phyloP scores from a whole-genome alignment of 2,797 vertebrate genomes.

The Bradypodion pumilum region DNA sequence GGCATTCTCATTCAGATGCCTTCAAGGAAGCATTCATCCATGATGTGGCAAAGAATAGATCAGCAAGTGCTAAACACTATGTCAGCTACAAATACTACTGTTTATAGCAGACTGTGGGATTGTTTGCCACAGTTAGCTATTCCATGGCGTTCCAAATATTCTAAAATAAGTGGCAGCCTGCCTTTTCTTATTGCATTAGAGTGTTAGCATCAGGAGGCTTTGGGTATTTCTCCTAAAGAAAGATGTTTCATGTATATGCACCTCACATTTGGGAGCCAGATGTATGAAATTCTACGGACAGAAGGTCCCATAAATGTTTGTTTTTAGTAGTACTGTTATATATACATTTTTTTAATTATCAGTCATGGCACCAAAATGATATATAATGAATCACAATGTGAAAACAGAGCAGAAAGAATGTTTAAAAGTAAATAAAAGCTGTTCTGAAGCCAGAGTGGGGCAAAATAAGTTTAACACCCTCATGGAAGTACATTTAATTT shows the following conservation, averaged over 20 bases:
- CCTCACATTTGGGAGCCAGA: neutral
- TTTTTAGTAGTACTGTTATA: too few species aligned
- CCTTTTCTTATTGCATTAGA: neutral
- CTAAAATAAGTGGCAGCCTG: neutral
- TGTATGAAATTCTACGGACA: neutral
- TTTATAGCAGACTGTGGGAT: neutral
- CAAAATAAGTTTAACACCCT: too few species aligned
- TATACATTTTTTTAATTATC: too few species aligned
- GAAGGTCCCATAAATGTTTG: neutral
- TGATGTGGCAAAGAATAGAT: neutral
- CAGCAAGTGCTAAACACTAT: neutral
- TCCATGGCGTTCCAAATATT: too few species aligned
- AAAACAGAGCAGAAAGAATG: too few species aligned
- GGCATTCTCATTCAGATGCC: neutral
- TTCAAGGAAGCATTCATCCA: neutral
- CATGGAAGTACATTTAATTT: too few species aligned
- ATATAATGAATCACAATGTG: too few species aligned
- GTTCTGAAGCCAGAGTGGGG: too few species aligned
- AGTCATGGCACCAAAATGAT: too few species aligned
- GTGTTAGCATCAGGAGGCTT: neutral
- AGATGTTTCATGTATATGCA: neutral
- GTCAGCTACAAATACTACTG: neutral
- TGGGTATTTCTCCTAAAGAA: neutral
- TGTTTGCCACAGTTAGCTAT: neutral
- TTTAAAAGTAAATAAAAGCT: too few species aligned